Evolutionary conservation across 2,888 invertebrate genomes (phyloP).

Genomic region (Galerucella nymphaeae): DNA sequence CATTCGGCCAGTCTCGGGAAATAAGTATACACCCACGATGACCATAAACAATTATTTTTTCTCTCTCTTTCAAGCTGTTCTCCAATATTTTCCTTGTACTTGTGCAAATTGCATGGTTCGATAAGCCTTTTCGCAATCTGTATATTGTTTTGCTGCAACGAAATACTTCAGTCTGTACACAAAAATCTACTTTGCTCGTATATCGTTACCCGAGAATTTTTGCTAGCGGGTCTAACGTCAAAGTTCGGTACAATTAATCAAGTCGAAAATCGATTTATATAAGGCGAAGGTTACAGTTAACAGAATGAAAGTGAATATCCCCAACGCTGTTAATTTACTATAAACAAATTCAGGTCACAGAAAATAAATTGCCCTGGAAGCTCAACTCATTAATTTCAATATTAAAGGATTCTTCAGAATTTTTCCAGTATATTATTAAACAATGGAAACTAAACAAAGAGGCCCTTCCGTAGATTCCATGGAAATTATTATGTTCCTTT

Average conservation of each 20-base stretch:
- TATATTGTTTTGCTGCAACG: too few species aligned
- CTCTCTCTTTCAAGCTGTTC: too few species aligned
- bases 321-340: constrained; percentile 21
- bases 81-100: too few species aligned
- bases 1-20: too few species aligned
- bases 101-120: too few species aligned
- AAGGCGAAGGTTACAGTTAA: constrained; percentile 25
- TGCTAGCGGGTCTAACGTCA: background rate
- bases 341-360: constrained; percentile 29
- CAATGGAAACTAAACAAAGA: constrained; percentile 23
- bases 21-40: too few species aligned
- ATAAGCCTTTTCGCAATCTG: too few species aligned
- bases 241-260: constrained; percentile 20
- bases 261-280: constrained; percentile 18
- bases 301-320: constrained; percentile 21
- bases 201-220: background rate
- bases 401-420: constrained; percentile 23
- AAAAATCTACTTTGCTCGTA: background rate
- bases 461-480: background rate
- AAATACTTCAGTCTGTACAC: too few species aligned
- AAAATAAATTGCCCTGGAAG: constrained; percentile 25
- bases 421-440: constrained; percentile 24
- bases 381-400: constrained; percentile 30
- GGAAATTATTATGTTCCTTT: background rate
- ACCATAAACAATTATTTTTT: too few species aligned